Percentiles rank a stretch among this genome's conserved stretches.
Conservation (phyloP, 2,888 invertebrate species). For the Euspilapteryx auroguttella region DNA sequence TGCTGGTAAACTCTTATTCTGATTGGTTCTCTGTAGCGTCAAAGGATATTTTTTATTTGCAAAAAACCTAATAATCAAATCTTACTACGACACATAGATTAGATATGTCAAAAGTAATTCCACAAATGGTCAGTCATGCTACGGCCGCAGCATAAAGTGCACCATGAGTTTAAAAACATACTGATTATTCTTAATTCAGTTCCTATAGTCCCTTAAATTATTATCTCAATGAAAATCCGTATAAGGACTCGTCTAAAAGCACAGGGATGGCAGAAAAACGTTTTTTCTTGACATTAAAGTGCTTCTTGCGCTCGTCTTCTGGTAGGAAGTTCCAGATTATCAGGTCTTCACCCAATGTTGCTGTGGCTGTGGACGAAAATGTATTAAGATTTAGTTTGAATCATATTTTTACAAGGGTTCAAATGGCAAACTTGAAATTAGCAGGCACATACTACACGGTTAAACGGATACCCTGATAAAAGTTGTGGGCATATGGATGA, state of each 20-base stretch:
- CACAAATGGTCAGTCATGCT: too few species aligned
- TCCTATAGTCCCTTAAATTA: too few species aligned
- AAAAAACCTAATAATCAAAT: too few species aligned
- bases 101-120: too few species aligned
- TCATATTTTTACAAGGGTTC: background rate
- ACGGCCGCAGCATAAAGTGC: too few species aligned
- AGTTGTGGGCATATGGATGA: too few species aligned
- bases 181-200: too few species aligned
- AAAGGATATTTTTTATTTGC: background rate
- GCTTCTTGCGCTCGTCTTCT: slow-evolving; percentile 22
- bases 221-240: slow-evolving; percentile 23
- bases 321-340: slow-evolving; percentile 54
- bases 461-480: too few species aligned
- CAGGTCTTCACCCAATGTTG: slow-evolving; percentile 42
- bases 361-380: slow-evolving; percentile 43
- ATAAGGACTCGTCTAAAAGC: slow-evolving; percentile 20
- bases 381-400: background rate
- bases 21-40: too few species aligned
- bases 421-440: background rate
- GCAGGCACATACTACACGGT: background rate
- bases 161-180: too few species aligned
- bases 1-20: too few species aligned
- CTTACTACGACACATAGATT: too few species aligned
- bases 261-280: slow-evolving; percentile 29
- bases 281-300: slow-evolving; percentile 13